Evolutionary conservation across 2,797 vertebrate genomes (phyloP), one percentile per base, ranked within the genome.

Genomic region (Florisuga fusca): DNA sequence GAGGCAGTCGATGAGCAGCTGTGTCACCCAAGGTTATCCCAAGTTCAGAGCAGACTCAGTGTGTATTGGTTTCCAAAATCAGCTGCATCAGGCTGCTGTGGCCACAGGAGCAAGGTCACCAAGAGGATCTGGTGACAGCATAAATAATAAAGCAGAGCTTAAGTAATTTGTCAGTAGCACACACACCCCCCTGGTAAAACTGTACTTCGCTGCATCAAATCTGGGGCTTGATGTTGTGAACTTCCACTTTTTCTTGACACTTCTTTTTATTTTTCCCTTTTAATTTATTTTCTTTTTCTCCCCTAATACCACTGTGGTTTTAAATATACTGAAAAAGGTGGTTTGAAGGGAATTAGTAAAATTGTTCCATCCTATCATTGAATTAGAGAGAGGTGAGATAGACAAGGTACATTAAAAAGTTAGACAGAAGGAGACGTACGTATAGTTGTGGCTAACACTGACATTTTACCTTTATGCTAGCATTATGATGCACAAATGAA

Each of bases 1-100:
- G 5, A 33, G 78, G 67, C 12, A 4, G 93, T 97, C 76, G 12
- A 95, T 96, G 75, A 75, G 84, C 83, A 90, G 72, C 80, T 64
- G 84, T 87, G 94, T 63, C 83, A 79, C 50, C 17, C 95, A 94
- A 96, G 94, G 94, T 94, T 93, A 80, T 85, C 93, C 78, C 87
- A 86, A 90, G 90, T 67, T 85, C 75, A 10, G 9, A 82, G 77
- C 26, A 22, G 55, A 54, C 92, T 88, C 22, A 0, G 31, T 27
- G 41, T 82, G 72, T 43, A 90, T 75, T 75, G 84, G 31, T 51
- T 84, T 89, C 93, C 93, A 86, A 90, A 76, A 77, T 59, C 15
- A 0, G 92, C 78, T 89, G 87, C 79, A 67, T 23, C 67, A 29
- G 68, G 50, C 73, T 89, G 45, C 73, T 54, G 38, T 69, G 75